phyloP scores from a whole-genome alignment of 2,888 invertebrate genomes.

The Glaucopsyche alexis region DNA sequence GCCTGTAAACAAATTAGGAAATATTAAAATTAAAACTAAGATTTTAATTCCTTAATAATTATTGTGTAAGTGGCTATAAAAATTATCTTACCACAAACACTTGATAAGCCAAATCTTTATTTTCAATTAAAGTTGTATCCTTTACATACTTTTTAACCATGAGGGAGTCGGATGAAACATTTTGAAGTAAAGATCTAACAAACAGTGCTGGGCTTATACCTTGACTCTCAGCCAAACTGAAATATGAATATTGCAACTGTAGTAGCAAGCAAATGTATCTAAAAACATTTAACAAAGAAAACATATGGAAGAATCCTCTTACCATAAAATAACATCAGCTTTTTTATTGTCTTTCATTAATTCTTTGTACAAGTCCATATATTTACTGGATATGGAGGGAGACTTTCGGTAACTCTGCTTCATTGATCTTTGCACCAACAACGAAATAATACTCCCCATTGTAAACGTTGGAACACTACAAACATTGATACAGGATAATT shows the following conservation, averaged over 20 bases:
- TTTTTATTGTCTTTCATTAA: constrained; percentile 70
- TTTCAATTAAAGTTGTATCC: constrained; percentile 86
- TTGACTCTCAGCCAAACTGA: constrained; percentile 66
- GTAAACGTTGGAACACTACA: constrained; percentile 80
- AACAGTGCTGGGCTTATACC: constrained; percentile 69
- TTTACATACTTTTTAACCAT: constrained; percentile 80
- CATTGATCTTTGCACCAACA: constrained; percentile 83
- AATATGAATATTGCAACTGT: constrained; percentile 25
- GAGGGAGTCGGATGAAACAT: constrained; percentile 64
- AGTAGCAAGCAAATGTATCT: neutral
- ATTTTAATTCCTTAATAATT: neutral
- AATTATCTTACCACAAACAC: constrained; percentile 82
- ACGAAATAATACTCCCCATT: constrained; percentile 84
- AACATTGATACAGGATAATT: constrained; percentile 30
- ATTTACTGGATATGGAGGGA: constrained; percentile 76
- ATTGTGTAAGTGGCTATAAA: neutral
- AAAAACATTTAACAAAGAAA: neutral
- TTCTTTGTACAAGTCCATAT: constrained; percentile 77
- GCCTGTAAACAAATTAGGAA: constrained; percentile 79
- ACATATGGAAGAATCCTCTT: constrained; percentile 47
- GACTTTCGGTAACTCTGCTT: constrained; percentile 82
- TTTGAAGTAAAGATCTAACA: constrained; percentile 71
- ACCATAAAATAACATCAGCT: constrained; percentile 81
- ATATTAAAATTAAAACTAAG: neutral
- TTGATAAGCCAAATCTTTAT: constrained; percentile 86